A percentile compares a stretch with the other conserved stretches of the same genome.
phyloP scores from a whole-genome alignment of 1,140 invertebrate species.

The Atta cephalotes region DNA sequence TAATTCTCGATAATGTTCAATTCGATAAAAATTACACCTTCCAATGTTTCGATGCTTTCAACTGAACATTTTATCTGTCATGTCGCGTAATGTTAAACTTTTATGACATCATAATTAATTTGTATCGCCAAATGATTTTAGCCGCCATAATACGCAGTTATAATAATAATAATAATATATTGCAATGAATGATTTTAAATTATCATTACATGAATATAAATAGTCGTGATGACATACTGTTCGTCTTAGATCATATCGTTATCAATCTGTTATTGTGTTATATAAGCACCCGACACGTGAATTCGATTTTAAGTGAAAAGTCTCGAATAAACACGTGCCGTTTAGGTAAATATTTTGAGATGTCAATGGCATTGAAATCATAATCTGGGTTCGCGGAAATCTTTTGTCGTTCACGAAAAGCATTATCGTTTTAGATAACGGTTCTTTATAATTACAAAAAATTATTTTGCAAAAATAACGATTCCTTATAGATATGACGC shows the following conservation, averaged over 20 bases:
- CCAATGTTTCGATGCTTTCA: not conserved
- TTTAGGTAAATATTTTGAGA: slow-evolving; percentile 65
- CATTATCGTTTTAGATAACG: slow-evolving; percentile 52
- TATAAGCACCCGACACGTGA: not conserved
- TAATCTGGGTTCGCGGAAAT: slow-evolving; percentile 53
- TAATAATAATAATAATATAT: slow-evolving; percentile 14
- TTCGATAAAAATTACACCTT: slow-evolving; percentile 22
- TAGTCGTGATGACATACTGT: too few relatives aligned
- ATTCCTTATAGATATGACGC: not conserved
- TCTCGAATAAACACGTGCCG: slow-evolving; percentile 27
- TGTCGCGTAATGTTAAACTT: not conserved
- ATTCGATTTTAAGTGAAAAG: slow-evolving; percentile 37
- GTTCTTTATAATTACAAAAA: not conserved
- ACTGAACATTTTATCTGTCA: too few relatives aligned
- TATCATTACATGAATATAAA: not conserved
- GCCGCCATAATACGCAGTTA: not conserved
- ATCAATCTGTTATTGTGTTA: not conserved
- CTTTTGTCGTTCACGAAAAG: slow-evolving; percentile 29
- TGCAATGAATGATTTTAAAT: not conserved
- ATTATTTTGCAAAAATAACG: slow-evolving; percentile 36
- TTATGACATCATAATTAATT: not conserved
- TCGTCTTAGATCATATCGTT: not conserved
- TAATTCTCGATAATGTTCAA: slow-evolving; percentile 33
- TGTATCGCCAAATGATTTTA: slow-evolving; percentile 2
- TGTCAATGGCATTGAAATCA: slow-evolving; percentile 40